phyloP scores from a whole-genome alignment of 2,797 vertebrate genomes.

The Phalloptychus januarius region DNA sequence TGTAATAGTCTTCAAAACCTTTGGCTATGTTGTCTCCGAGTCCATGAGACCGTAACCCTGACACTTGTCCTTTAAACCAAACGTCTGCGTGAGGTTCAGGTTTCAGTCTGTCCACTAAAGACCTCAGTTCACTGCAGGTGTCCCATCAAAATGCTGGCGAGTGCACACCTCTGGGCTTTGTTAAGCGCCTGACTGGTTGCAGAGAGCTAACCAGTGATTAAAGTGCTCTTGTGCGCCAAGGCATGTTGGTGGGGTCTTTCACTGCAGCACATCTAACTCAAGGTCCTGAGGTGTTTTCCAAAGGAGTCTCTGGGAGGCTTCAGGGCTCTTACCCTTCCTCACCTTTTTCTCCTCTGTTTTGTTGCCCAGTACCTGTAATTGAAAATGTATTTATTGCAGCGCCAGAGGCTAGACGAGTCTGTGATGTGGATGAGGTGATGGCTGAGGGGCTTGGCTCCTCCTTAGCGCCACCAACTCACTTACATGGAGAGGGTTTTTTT shows the following conservation, averaged over 20 bases:
- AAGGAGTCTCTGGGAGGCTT: conserved; percentile 55
- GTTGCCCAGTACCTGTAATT: conserved; percentile 68
- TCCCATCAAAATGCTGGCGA: conserved; percentile 79
- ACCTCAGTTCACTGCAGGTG: conserved; percentile 84
- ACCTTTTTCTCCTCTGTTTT: conserved; percentile 48
- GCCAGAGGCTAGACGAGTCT: conserved; percentile 67
- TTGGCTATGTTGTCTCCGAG: conserved; percentile 56
- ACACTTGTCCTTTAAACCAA: conserved; percentile 31
- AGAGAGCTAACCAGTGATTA: conserved; percentile 57
- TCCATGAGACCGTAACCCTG: conserved; percentile 35
- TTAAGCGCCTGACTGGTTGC: conserved; percentile 69
- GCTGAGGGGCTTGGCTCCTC: conserved; percentile 69
- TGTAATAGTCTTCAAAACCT: conserved; percentile 79
- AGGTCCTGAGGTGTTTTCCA: conserved; percentile 65
- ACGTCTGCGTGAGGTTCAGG: conserved; percentile 68
- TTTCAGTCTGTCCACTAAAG: conserved; percentile 79
- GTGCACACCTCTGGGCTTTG: conserved; percentile 64
- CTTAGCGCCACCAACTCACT: conserved; percentile 69
- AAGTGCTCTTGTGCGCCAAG: conserved; percentile 48
- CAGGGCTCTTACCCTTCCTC: conserved; percentile 51
- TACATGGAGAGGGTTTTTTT: conserved; percentile 52
- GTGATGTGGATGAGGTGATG: conserved; percentile 68
- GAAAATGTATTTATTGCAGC: conserved; percentile 80
- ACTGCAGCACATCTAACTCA: conserved; percentile 68
- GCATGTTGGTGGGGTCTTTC: conserved; percentile 43